Evolutionary conservation across 2,797 vertebrate species (phyloP).

Genomic region (Hyperoplus immaculatus): DNA sequence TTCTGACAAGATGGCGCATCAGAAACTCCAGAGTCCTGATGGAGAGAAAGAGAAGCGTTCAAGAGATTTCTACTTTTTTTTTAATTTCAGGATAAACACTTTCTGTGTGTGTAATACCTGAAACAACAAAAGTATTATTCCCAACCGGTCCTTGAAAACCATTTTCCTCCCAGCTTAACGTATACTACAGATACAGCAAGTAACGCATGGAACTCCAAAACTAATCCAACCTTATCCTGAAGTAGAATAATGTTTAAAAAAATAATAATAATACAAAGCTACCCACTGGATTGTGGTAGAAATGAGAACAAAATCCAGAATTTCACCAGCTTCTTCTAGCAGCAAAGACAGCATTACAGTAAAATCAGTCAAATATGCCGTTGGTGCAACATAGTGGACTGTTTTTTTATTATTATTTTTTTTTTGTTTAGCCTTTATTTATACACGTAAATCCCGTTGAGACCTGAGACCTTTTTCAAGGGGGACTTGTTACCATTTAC

Average conservation of each 20-base stretch:
- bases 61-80: background rate
- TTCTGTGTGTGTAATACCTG: background rate
- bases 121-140: background rate
- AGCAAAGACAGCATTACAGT: background rate
- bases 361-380: accelerated
- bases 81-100: background rate
- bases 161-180: background rate
- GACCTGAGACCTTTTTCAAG: too few species aligned
- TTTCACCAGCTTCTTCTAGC: background rate
- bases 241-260: background rate
- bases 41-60: background rate
- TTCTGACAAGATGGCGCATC: constrained; percentile 91
- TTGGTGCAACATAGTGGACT: background rate
- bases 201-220: background rate
- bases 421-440: too few species aligned
- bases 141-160: background rate
- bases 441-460: too few species aligned
- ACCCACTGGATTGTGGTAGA: background rate
- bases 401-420: too few species aligned
- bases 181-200: background rate
- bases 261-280: background rate
- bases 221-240: background rate
- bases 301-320: background rate
- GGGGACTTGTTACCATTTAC: too few species aligned
- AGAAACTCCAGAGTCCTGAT: constrained; percentile 93